These are phyloP conservation scores for Montipora cactus DNA, from an alignment of 64 coral and sea anemone species.

Conservation along the genomic window DNA sequence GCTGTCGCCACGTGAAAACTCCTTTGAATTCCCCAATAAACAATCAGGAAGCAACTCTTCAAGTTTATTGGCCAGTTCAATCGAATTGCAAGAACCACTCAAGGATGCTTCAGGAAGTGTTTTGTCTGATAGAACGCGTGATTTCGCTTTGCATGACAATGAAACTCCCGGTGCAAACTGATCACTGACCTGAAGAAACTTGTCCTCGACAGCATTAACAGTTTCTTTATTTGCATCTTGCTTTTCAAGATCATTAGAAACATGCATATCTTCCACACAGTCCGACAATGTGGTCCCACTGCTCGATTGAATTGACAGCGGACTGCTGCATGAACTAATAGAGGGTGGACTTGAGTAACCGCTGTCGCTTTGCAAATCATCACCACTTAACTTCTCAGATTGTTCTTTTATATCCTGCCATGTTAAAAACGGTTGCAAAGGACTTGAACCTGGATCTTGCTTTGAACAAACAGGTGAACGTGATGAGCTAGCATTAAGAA, in stretches of 20 bases:
- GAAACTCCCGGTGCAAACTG: neutral
- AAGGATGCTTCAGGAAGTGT: too few relatives aligned
- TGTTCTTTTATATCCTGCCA: conserved; percentile 78
- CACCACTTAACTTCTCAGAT: neutral
- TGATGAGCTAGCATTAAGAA: neutral
- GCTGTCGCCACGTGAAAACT: neutral
- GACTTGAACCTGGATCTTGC: neutral
- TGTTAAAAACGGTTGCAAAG: conserved; percentile 26
- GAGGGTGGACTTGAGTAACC: conserved; percentile 92
- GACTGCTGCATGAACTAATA: conserved; percentile 74
- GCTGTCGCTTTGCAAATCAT: conserved; percentile 83
- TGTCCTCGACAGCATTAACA: neutral
- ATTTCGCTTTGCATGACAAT: neutral
- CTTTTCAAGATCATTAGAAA: neutral
- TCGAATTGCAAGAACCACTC: neutral
- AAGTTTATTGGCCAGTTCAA: conserved; percentile 43
- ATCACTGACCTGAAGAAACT: neutral
- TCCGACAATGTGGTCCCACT: neutral
- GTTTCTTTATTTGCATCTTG: neutral
- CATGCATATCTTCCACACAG: conserved; percentile 6
- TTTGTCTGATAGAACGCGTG: neutral
- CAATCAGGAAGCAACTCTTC: conserved; percentile 64
- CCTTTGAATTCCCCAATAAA: neutral
- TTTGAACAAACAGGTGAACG: conserved; percentile 26
- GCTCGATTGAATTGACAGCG: neutral